Base-by-base conservation (phyloP, 2,888 invertebrate genomes). In the Cerastoderma edule region DNA sequence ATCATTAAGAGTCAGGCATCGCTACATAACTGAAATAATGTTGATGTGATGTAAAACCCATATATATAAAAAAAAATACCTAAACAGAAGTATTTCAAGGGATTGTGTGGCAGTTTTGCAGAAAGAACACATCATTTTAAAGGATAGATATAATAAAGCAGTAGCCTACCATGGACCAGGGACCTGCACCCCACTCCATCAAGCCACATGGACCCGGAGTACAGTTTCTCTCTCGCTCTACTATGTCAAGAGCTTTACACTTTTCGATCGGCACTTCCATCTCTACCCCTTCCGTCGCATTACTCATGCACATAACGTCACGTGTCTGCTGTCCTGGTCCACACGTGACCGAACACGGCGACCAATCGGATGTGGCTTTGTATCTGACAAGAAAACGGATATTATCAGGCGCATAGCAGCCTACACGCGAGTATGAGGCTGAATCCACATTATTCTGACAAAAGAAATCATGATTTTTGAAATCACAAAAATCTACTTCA, bases 291-390 rank as follows among this genome's bases (percentile, higher is more conserved):
- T 65, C 56, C 1, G n/a, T 24, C 0, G 22, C 16, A 46, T 28
- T 46, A 1, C 60, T 24, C 13, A 65, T 75, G 64, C 88, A 88
- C 54, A 71, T 73, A 19, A 83, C 75, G 0, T 54, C 60, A 19
- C 84, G 73, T 16, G 54, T 66, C 66, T 85, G 85, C 32, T 79
- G 63, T 5, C 88, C 88, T 19, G 48, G 60, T 2, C 87, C 87
- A 68, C 88, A 88, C 5, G 85, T 84, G 22, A 76, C 83, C 0
- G 87, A 86, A 73, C 89, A 90, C 82, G 85, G n/a, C 22, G 66
- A 63, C 81, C 81, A 81, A 8, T 50, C 48, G 28, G 30, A 65
- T 22, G 13, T 33, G 13, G 35, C n/a, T 16, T 24, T 28, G 64
- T 65, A 65, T 32, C 71, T 64, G 53, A 28, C 39, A n/a, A 54